Conservation (phyloP, 1,140 invertebrate genomes). For the Monomorium pharaonis region DNA sequence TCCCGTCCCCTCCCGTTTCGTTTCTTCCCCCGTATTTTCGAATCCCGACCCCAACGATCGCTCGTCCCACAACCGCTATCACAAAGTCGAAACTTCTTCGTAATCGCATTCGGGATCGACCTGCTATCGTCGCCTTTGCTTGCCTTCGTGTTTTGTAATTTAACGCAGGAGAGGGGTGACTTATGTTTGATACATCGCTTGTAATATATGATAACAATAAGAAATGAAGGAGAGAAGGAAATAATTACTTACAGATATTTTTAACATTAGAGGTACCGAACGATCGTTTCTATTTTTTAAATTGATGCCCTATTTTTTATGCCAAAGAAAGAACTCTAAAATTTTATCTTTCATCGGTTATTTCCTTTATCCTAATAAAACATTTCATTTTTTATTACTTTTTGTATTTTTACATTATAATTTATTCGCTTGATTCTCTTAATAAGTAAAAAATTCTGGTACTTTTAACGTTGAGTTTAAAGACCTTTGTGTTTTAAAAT, state of each 20-base stretch:
- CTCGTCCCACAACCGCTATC: slow-evolving; percentile 28
- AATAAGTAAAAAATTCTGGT: too few species aligned
- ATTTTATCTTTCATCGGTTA: too few species aligned
- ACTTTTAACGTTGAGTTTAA: too few species aligned
- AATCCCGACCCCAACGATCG: slow-evolving; percentile 1
- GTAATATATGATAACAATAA: neutral
- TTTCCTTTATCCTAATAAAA: too few species aligned
- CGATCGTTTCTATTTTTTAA: too few species aligned
- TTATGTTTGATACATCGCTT: neutral
- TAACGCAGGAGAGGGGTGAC: neutral
- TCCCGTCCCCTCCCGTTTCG: neutral
- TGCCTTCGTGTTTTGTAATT: slow-evolving; percentile 28
- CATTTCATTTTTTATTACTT: too few species aligned
- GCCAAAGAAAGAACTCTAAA: too few species aligned
- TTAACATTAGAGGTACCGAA: too few species aligned
- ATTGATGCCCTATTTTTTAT: too few species aligned
- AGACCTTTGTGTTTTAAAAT: neutral
- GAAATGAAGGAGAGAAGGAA: neutral
- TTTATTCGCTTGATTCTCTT: too few species aligned
- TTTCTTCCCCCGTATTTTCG: slow-evolving; percentile 12
- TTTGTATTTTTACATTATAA: too few species aligned
- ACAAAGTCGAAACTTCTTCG: slow-evolving; percentile 15
- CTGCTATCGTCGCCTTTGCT: neutral
- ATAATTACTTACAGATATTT: too few species aligned
- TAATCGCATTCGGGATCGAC: slow-evolving; percentile 27